These are phyloP conservation scores for Zosterops borbonicus DNA, from an alignment of 2,113 vertebrate genomes.

Conservation along the genomic window DNA sequence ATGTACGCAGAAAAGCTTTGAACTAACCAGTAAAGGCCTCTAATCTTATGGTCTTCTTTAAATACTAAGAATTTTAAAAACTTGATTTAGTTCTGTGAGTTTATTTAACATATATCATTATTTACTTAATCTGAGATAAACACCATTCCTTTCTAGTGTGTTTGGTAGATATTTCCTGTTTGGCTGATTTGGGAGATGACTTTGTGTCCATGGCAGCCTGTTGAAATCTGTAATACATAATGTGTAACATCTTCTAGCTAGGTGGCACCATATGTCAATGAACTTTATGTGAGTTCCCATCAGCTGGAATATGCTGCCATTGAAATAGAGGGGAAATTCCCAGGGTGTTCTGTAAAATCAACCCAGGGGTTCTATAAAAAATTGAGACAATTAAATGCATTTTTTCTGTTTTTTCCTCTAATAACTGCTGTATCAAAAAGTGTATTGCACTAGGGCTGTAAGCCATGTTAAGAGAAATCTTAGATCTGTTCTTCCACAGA, in stretches of 20 bases:
- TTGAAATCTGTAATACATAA: neutral
- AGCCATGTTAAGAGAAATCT: neutral
- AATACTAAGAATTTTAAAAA: neutral
- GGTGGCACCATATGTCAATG: neutral
- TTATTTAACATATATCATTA: neutral
- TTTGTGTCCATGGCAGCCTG: neutral
- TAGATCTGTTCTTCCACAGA: neutral
- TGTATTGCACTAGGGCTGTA: neutral
- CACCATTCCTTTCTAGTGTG: neutral
- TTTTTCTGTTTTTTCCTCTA: neutral
- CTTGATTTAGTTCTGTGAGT: neutral
- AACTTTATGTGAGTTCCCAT: neutral
- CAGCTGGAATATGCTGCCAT: neutral
- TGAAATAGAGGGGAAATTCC: neutral
- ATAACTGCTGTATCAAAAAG: neutral
- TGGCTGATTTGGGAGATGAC: neutral
- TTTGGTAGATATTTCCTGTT: neutral
- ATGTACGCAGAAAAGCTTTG: neutral
- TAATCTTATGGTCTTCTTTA: neutral
- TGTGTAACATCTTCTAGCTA: neutral
- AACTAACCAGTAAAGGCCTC: neutral
- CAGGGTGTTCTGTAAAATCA: neutral
- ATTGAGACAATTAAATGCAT: neutral
- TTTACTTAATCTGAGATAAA: neutral
- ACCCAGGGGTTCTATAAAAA: neutral